Percentiles rank a stretch among this genome's conserved stretches.
phyloP scores from a whole-genome alignment of 2,113 vertebrate species.

The Reinhardtius hippoglossoides region DNA sequence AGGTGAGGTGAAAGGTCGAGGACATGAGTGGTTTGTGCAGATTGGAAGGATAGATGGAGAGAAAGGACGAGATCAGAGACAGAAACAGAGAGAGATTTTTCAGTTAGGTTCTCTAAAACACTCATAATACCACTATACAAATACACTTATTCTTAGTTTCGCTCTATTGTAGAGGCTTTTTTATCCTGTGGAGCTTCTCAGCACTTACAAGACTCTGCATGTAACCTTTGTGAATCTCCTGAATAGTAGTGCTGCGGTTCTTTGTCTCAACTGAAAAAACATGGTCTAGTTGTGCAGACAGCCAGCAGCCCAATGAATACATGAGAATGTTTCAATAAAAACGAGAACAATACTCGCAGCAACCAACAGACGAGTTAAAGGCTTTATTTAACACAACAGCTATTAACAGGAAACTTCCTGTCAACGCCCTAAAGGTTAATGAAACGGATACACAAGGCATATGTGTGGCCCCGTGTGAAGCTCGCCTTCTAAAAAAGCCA shows the following conservation, averaged over 20 bases:
- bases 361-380: slow-evolving; percentile 54
- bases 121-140: not conserved
- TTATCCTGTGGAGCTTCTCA: not conserved
- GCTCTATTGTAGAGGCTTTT: not conserved
- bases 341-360: slow-evolving; percentile 34
- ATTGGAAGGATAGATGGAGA: not conserved
- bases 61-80: not conserved
- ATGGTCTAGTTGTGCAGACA: slow-evolving; percentile 1
- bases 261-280: slow-evolving; percentile 19
- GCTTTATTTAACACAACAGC: slow-evolving; percentile 60
- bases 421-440: slow-evolving; percentile 59
- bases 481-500: slow-evolving; percentile 53
- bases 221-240: not conserved
- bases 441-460: slow-evolving; percentile 51
- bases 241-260: not conserved
- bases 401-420: slow-evolving; percentile 62
- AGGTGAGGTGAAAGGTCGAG: slow-evolving; percentile 13
- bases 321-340: slow-evolving; percentile 63
- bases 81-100: slow-evolving; percentile 6
- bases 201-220: slow-evolving; percentile 31
- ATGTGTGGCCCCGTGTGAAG: slow-evolving; percentile 34
- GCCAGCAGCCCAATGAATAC: not conserved
- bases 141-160: not conserved
- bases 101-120: not conserved
- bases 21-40: slow-evolving; percentile 12